Evolutionary conservation across 2,888 invertebrate genomes (phyloP), one percentile per base, ranked within the genome.

Genomic region (Meganola albula): DNA sequence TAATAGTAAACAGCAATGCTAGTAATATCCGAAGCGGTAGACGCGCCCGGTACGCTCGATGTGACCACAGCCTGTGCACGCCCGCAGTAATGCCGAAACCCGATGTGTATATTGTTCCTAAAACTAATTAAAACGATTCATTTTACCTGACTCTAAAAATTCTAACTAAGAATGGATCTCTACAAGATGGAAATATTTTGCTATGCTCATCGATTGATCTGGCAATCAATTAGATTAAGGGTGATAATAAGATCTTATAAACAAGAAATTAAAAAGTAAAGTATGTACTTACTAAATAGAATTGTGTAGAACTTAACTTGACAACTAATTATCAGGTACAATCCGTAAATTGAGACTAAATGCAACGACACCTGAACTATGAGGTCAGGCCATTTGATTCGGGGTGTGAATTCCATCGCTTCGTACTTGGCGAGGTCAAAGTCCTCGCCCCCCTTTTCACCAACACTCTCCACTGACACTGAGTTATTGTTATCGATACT

Each of bases 11-110:
- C 14, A 94, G 87, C 29, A 92, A 65, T 6, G 91, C 88, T 28
- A 94, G 82, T 10, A 94, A 61, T 27, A 93, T 68, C 37, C 92
- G 77, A 40, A 94, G 78, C 0, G 92, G 92, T 78, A 91, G 84
- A 44, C 87, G 89, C 5, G 93, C 94, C 52, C 90, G 90, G 71
- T 93, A 94, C 0, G 93, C 90, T 47, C 91, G 87, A 62, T 94
- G 94, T 1, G 93, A 93, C 94, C 94, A 94, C 39, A 94, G 82
- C 37, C 94, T 86, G 64, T 94, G 94, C 1, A 91, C 94, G 27
- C 94, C 94, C 4, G 93, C 94, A 8, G 94, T 94, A 45, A 94
- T 93, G 7, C 94, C 94, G 59, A 93, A 91, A 10, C 92, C 93
- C n/a, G 93, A 91, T n/a, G 88, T 84, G 75, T 90, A 90, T 57